These are phyloP conservation scores for Oophaga pumilio DNA, from an alignment of 2,113 vertebrate genomes.

Conservation along the genomic window DNA sequence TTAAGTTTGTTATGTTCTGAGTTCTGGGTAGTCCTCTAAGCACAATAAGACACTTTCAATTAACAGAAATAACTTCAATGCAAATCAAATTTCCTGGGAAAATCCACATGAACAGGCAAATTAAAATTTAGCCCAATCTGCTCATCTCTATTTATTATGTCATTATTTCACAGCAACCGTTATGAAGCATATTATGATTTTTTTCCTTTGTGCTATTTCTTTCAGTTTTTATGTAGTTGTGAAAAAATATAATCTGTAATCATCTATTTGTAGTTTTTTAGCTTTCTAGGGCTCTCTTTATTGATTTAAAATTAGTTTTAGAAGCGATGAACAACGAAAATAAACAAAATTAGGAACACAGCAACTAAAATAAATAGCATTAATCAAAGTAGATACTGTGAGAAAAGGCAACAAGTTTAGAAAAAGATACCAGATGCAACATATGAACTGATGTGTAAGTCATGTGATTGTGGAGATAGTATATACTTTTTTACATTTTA, in stretches of 20 bases:
- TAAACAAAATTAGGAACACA: slow-evolving; percentile 1
- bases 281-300: background rate
- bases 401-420: background rate
- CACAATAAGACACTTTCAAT: too few relatives aligned
- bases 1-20: too few relatives aligned
- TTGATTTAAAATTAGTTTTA: background rate
- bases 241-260: background rate
- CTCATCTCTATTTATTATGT: too few relatives aligned
- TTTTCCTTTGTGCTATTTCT: background rate
- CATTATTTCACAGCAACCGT: too few relatives aligned
- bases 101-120: too few relatives aligned
- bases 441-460: background rate
- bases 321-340: slow-evolving; percentile 1
- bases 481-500: background rate
- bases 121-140: too few relatives aligned
- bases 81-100: too few relatives aligned
- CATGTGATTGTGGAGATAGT: background rate
- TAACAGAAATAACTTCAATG: too few relatives aligned
- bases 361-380: background rate
- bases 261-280: background rate
- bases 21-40: too few relatives aligned
- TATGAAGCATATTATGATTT: background rate
- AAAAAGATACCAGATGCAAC: background rate
- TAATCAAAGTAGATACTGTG: background rate
- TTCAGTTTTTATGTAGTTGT: background rate